phyloP scores from a whole-genome alignment of 2,888 invertebrate genomes.

The Andrena dorsata region DNA sequence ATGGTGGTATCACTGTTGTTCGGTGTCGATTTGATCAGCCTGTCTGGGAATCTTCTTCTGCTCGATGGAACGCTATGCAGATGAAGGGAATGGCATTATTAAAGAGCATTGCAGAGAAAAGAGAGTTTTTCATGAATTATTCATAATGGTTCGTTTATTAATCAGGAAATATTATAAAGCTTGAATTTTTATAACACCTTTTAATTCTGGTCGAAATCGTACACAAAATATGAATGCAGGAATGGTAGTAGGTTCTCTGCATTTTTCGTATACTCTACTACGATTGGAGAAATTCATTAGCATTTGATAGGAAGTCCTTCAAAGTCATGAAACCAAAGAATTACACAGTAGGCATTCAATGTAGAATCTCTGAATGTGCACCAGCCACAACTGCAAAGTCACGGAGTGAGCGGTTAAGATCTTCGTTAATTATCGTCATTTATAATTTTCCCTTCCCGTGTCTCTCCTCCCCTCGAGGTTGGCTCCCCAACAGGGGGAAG shows the following conservation, averaged over 20 bases:
- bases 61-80: constrained; percentile 52
- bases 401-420: constrained; percentile 81
- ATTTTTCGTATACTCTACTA: not conserved
- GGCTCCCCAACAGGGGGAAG: constrained; percentile 50
- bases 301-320: not conserved
- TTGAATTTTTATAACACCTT: not conserved
- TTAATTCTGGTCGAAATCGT: not conserved
- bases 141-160: not conserved
- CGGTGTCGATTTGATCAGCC: constrained; percentile 76
- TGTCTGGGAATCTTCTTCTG: constrained; percentile 65
- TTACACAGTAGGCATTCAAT: constrained; percentile 39
- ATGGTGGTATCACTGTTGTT: constrained; percentile 71
- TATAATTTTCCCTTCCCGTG: constrained; percentile 79
- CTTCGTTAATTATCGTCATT: constrained; percentile 83
- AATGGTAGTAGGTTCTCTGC: not conserved
- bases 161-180: not conserved
- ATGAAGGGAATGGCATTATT: constrained; percentile 65
- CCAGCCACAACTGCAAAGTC: constrained; percentile 75
- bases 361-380: constrained; percentile 46
- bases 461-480: constrained; percentile 47
- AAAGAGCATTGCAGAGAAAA: constrained; percentile 28
- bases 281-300: not conserved
- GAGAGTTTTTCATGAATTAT: constrained; percentile 32
- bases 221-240: not conserved
- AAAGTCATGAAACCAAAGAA: constrained; percentile 29